Base-by-base conservation (phyloP, 2,113 vertebrate genomes). In the Entomyzon cyanotis region DNA sequence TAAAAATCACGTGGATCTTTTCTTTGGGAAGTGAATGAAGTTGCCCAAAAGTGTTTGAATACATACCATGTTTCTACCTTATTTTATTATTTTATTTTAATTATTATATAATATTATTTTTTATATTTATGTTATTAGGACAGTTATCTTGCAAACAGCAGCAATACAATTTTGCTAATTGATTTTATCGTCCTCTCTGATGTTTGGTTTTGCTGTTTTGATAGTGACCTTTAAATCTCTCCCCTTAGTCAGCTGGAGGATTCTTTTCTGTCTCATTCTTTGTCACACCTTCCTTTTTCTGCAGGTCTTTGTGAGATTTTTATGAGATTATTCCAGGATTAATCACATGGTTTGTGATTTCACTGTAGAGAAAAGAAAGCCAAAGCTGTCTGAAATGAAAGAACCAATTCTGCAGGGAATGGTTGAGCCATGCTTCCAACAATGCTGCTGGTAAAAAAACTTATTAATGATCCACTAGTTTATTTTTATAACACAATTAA, bases 1-100 rank as follows among this genome's bases (percentile, higher is more conserved):
- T 37, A 68, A 83, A 71, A 64, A 71, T n/a, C 31, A 15, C 7
- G 3, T 4, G 15, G 22, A 21, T 6, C 10, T 79, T 63, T 83
- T 56, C 20, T 49, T 92, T 80, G 79, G 65, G 33, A 90, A 92
- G 44, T 1, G 0, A 60, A 35, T 27, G 10, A 80, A 25, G 7
- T 53, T 88, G 65, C 41, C 67, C 13, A 7, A 6, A 89, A 76
- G 2, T 33, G 3, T 71, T 62, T 37, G 14, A 46, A 52, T 33
- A 31, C 1, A 2, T n/a, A 31, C 25, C 0, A 0, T 27, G 13
- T 41, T 27, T 80, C 10, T 49, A 41, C 8, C 8, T 22, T 58
- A n/a, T n/a, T n/a, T n/a, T n/a, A n/a, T n/a, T n/a, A n/a, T n/a
- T n/a, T n/a, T n/a, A n/a, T n/a, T n/a, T n/a, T n/a, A n/a, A n/a